Percentiles rank a stretch among this genome's conserved stretches.
These are phyloP conservation scores for Astyanax mexicanus DNA, from an alignment of 2,797 vertebrate species.

Conservation along the genomic window DNA sequence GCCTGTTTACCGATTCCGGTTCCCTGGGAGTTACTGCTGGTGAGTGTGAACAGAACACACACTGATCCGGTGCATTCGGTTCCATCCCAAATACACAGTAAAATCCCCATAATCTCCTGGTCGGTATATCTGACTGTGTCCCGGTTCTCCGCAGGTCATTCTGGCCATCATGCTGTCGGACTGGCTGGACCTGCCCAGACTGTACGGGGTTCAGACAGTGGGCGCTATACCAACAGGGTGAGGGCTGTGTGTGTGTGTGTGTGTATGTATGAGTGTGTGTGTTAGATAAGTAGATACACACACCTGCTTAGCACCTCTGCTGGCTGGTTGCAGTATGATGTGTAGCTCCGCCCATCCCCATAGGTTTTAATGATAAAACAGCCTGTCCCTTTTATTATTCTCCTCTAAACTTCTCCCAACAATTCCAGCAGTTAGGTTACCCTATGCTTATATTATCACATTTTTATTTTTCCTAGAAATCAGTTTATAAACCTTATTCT, in stretches of 20 bases:
- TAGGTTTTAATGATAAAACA: no score
- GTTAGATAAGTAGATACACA: no score
- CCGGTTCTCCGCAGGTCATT: constrained; percentile 62
- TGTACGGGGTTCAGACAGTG: constrained; percentile 82
- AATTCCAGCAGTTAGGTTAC: no score
- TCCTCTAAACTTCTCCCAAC: no score
- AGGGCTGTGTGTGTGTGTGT: constrained; percentile 62
- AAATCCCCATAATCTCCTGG: not conserved
- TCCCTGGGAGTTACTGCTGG: constrained; percentile 89
- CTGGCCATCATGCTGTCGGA: constrained; percentile 66
- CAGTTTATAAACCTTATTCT: no score
- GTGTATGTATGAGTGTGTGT: constrained; percentile 20
- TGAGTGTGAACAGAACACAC: constrained; percentile 61
- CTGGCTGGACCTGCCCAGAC: constrained; percentile 69
- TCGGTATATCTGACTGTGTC: constrained; percentile 58
- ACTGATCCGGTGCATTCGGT: not conserved
- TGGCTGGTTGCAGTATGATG: no score
- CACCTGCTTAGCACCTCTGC: no score
- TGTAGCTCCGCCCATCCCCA: no score
- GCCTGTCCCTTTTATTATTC: no score
- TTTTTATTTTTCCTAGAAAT: no score
- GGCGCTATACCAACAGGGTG: constrained; percentile 89
- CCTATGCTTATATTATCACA: no score
- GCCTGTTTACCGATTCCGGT: constrained; percentile 83
- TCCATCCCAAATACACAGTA: not conserved